A percentile compares a stretch with the other conserved stretches of the same genome.
Conservation (phyloP, 2,113 vertebrate species). For the Scytalopus superciliaris region DNA sequence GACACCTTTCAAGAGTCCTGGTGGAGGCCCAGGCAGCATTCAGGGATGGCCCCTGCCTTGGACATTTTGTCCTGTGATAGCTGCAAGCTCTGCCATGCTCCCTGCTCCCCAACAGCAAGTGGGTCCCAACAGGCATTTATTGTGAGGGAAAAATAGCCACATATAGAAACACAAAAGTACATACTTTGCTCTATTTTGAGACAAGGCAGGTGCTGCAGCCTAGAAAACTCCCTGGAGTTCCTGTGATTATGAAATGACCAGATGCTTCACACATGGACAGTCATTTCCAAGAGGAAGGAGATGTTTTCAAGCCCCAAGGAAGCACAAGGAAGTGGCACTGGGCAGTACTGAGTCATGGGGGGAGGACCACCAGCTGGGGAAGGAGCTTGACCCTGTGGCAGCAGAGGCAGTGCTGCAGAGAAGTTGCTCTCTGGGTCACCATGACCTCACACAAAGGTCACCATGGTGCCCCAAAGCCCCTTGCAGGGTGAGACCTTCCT, state of each 20-base stretch:
- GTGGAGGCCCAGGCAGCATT: background rate
- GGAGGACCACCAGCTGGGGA: background rate
- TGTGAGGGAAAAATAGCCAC: background rate
- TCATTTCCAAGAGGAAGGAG: background rate
- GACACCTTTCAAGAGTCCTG: background rate
- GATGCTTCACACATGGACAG: accelerated
- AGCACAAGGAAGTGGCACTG: background rate
- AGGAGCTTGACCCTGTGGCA: background rate
- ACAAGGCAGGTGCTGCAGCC: background rate
- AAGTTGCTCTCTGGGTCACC: background rate
- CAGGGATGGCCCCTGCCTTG: background rate
- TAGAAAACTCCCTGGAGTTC: background rate
- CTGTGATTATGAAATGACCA: background rate
- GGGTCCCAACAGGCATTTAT: background rate
- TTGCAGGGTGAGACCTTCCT: background rate
- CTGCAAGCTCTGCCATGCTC: background rate
- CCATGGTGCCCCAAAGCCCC: accelerated
- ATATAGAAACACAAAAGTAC: background rate
- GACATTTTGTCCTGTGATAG: background rate
- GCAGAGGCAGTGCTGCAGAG: background rate
- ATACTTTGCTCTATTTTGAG: background rate
- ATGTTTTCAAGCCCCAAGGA: background rate
- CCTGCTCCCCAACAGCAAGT: background rate
- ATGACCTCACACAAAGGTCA: accelerated
- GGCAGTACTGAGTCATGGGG: background rate